Evolutionary conservation across 2,797 vertebrate genomes (phyloP).

Genomic region (Garrulus glandarius): DNA sequence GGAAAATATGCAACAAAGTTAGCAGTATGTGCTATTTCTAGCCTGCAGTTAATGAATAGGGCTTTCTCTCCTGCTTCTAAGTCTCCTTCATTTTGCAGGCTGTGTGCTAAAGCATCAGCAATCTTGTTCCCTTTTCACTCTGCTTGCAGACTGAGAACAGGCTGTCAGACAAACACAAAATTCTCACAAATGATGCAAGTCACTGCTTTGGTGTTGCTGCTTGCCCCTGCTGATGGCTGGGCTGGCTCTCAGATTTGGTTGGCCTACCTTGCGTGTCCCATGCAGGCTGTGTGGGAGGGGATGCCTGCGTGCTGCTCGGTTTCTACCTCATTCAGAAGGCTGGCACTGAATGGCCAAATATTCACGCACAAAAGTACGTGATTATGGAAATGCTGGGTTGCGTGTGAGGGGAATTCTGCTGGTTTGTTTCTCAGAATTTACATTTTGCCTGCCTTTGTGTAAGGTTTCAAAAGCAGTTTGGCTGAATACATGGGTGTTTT

Average conservation of each 20-base stretch:
- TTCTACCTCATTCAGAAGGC: not conserved
- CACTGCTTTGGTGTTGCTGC: not conserved
- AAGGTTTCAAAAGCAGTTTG: slow-evolving; percentile 68
- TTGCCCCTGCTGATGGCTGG: not conserved
- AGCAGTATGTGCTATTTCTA: slow-evolving; percentile 58
- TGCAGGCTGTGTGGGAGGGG: not conserved
- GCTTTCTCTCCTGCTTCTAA: not conserved
- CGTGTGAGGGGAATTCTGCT: slow-evolving; percentile 56
- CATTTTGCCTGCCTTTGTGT: slow-evolving; percentile 66
- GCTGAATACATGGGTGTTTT: slow-evolving; percentile 40
- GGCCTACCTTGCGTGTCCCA: not conserved
- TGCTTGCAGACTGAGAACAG: not conserved
- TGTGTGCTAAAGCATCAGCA: not conserved
- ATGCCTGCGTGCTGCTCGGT: not conserved
- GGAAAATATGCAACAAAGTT: not conserved
- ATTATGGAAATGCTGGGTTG: slow-evolving; percentile 24
- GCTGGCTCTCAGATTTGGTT: not conserved
- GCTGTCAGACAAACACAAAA: not conserved
- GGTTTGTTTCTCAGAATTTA: slow-evolving; percentile 62
- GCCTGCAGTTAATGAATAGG: slow-evolving; percentile 41
- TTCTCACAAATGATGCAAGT: not conserved
- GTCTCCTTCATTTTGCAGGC: slow-evolving; percentile 29
- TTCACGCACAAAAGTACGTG: not conserved
- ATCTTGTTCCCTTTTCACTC: not conserved
- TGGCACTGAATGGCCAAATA: not conserved